Conservation (phyloP, 2,888 invertebrate genomes). For the Antheraea yamamai region DNA sequence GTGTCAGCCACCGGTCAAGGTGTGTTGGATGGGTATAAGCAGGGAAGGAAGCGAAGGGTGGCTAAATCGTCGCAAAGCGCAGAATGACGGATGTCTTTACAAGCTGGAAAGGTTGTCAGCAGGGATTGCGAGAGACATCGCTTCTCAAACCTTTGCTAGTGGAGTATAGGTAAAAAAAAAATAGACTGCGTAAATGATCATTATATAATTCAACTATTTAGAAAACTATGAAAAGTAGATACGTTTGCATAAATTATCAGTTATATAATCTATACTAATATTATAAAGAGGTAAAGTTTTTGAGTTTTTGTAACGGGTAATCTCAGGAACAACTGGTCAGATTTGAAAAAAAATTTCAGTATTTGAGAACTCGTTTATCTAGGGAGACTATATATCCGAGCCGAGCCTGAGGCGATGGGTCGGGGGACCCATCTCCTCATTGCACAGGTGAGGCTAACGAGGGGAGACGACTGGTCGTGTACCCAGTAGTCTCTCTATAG, state of each 20-base stretch:
- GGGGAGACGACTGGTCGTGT: too few relatives aligned
- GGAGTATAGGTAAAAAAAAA: not conserved
- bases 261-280: too few relatives aligned
- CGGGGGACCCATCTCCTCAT: too few relatives aligned
- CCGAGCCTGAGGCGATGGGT: too few relatives aligned
- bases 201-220: not conserved
- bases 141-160: conserved; percentile 48
- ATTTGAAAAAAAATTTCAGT: too few relatives aligned
- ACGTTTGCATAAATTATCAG: not conserved
- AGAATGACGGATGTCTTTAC: conserved; percentile 80
- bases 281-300: too few relatives aligned
- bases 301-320: too few relatives aligned
- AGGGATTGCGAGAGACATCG: conserved; percentile 41
- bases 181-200: not conserved
- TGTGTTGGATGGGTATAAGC: conserved; percentile 48
- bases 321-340: too few relatives aligned
- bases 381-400: too few relatives aligned
- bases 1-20: conserved; percentile 32
- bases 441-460: too few relatives aligned
- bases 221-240: not conserved
- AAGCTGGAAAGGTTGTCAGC: conserved; percentile 70
- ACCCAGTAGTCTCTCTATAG: too few relatives aligned
- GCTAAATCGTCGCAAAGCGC: conserved; percentile 59
- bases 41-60: conserved; percentile 57
- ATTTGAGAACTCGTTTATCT: too few relatives aligned